These are phyloP conservation scores for Rachycentron canadum DNA, from an alignment of 2,797 vertebrate species.

Conservation along the genomic window DNA sequence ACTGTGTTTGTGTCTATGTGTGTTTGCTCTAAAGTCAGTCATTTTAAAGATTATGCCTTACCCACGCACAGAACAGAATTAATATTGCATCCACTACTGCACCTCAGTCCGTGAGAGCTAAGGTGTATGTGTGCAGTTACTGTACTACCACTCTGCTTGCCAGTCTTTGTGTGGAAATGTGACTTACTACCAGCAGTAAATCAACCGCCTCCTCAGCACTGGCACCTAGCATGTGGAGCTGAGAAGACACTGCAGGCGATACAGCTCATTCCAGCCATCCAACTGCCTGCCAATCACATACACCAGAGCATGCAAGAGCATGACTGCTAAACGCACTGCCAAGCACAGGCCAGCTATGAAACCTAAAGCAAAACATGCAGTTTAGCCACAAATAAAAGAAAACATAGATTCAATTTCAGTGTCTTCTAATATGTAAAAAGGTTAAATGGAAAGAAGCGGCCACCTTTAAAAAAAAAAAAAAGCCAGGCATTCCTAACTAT, in stretches of 20 bases:
- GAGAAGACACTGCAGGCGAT: slow-evolving; percentile 61
- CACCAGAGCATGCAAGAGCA: slow-evolving; percentile 33
- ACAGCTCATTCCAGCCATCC: slow-evolving; percentile 70
- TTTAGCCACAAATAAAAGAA: neutral
- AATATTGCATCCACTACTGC: slow-evolving; percentile 33
- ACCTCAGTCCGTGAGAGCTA: slow-evolving; percentile 6
- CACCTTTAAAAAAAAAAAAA: slow-evolving; percentile 6
- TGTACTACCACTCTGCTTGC: slow-evolving; percentile 15
- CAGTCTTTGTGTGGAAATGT: slow-evolving; percentile 39
- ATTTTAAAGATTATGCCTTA: slow-evolving; percentile 23
- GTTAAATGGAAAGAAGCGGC: neutral
- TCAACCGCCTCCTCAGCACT: slow-evolving; percentile 43
- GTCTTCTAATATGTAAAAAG: neutral
- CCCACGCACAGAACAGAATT: slow-evolving; percentile 33
- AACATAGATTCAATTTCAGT: neutral
- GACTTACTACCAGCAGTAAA: slow-evolving; percentile 43
- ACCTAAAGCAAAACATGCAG: slow-evolving; percentile 1
- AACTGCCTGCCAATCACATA: slow-evolving; percentile 67
- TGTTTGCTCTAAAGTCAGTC: slow-evolving; percentile 33
- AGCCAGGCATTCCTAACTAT: slow-evolving; percentile 2
- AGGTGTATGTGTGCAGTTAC: slow-evolving; percentile 11
- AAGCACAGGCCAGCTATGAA: slow-evolving; percentile 23
- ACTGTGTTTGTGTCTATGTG: slow-evolving; percentile 25
- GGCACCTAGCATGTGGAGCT: slow-evolving; percentile 62
- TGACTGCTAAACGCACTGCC: slow-evolving; percentile 40